These are phyloP conservation scores for Onychostoma macrolepis DNA, from an alignment of 2,113 vertebrate species.

Conservation along the genomic window DNA sequence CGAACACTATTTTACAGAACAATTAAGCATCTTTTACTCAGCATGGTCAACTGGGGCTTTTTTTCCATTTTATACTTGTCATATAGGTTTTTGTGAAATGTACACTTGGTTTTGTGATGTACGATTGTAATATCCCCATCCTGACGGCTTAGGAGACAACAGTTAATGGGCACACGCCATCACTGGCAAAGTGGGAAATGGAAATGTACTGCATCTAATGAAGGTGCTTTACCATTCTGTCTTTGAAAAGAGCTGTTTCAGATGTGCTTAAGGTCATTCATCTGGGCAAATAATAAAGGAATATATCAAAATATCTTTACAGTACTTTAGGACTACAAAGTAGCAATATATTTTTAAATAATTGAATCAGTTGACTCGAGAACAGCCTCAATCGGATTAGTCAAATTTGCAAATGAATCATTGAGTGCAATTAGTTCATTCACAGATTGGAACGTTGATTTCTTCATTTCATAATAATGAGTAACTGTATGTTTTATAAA, in stretches of 20 bases:
- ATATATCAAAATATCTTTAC: background rate
- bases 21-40: background rate
- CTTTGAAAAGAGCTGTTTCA: constrained; percentile 33
- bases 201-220: constrained; percentile 5
- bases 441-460: background rate
- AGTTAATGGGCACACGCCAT: background rate
- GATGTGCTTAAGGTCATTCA: background rate
- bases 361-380: background rate
- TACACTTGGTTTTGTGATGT: constrained; percentile 22
- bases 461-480: background rate
- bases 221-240: constrained; percentile 15
- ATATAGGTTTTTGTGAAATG: background rate
- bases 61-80: constrained; percentile 32
- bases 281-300: background rate
- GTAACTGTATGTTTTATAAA: background rate
- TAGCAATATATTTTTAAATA: background rate
- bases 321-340: background rate
- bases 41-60: constrained; percentile 15
- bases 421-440: background rate
- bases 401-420: background rate
- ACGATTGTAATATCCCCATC: constrained; percentile 11
- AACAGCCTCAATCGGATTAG: background rate
- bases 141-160: background rate
- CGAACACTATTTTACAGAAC: background rate
- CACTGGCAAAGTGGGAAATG: background rate